Evolutionary conservation across 1,140 invertebrate species (phyloP).

Genomic region (Xylocopa sonorina): DNA sequence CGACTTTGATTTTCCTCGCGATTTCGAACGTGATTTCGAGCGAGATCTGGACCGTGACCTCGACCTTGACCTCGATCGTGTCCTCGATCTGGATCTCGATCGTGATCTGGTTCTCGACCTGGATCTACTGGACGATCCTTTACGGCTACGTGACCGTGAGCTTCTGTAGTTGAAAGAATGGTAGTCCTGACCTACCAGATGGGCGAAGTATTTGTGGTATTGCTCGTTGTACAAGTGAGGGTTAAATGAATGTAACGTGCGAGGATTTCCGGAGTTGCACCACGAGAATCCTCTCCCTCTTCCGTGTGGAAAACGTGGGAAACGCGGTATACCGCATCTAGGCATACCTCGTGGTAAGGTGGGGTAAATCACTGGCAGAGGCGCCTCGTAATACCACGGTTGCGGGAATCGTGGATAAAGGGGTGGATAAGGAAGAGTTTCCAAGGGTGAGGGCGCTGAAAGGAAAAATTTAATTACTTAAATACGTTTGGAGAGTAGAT

Average conservation of each 20-base stretch:
- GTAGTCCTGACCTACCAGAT: slow-evolving; percentile 75
- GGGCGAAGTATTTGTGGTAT: slow-evolving; percentile 80
- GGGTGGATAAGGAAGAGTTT: slow-evolving; percentile 48
- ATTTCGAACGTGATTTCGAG: slow-evolving; percentile 53
- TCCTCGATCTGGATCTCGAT: slow-evolving; percentile 42
- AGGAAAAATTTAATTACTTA: neutral
- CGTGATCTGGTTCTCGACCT: slow-evolving; percentile 69
- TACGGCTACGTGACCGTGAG: slow-evolving; percentile 75
- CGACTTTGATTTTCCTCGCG: slow-evolving; percentile 43
- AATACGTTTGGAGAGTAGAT: neutral
- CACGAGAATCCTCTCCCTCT: slow-evolving; percentile 60
- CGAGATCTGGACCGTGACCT: slow-evolving; percentile 56
- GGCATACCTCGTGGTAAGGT: slow-evolving; percentile 58
- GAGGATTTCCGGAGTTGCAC: slow-evolving; percentile 58
- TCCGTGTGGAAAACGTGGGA: slow-evolving; percentile 68
- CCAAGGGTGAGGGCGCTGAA: slow-evolving; percentile 20
- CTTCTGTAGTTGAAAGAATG: slow-evolving; percentile 75
- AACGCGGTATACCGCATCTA: slow-evolving; percentile 51
- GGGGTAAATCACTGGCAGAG: slow-evolving; percentile 73
- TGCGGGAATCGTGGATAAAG: slow-evolving; percentile 75
- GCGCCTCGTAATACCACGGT: slow-evolving; percentile 76
- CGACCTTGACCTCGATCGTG: slow-evolving; percentile 37
- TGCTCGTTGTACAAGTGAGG: slow-evolving; percentile 78
- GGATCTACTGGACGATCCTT: slow-evolving; percentile 58
- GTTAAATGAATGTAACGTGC: slow-evolving; percentile 65